These are phyloP conservation scores for Serrognathus titanus DNA, from an alignment of 2,888 invertebrate genomes.

Conservation along the genomic window DNA sequence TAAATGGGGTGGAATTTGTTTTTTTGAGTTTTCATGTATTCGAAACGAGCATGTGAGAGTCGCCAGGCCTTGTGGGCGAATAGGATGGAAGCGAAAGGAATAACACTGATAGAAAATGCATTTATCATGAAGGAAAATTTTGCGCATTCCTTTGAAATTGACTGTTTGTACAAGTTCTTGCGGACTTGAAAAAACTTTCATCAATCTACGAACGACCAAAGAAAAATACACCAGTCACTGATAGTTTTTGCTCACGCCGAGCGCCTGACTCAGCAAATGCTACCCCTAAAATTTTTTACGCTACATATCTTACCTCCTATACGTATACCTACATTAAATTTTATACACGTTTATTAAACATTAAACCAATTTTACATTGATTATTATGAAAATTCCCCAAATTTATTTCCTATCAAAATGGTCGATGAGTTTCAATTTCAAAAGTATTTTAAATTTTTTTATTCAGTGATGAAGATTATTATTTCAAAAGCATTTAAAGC, in stretches of 20 bases:
- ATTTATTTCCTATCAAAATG: too few species aligned
- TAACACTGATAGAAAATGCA: conserved; percentile 14
- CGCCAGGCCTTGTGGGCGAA: too few species aligned
- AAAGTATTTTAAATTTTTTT: too few species aligned
- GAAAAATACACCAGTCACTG: conserved; percentile 46
- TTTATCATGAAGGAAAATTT: conserved; percentile 17
- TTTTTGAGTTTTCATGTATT: too few species aligned
- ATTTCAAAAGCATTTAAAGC: too few species aligned
- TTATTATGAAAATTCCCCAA: too few species aligned
- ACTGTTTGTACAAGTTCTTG: conserved; percentile 15
- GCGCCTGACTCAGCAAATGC: conserved; percentile 47
- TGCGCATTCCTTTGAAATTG: conserved; percentile 17
- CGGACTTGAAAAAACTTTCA: conserved; percentile 25
- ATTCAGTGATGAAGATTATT: too few species aligned
- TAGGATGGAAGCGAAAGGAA: too few species aligned
- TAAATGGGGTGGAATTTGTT: too few species aligned
- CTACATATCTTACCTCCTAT: conserved; percentile 41
- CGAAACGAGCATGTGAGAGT: too few species aligned
- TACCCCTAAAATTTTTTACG: conserved; percentile 44
- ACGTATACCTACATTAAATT: conserved; percentile 18
- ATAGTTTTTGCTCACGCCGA: conserved; percentile 40
- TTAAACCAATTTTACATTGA: too few species aligned
- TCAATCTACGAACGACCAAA: conserved; percentile 29
- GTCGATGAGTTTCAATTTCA: too few species aligned
- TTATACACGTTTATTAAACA: conserved; percentile 13